These are phyloP conservation scores for Trachymyrmex cornetzi DNA, from an alignment of 1,140 invertebrate species.

Conservation along the genomic window DNA sequence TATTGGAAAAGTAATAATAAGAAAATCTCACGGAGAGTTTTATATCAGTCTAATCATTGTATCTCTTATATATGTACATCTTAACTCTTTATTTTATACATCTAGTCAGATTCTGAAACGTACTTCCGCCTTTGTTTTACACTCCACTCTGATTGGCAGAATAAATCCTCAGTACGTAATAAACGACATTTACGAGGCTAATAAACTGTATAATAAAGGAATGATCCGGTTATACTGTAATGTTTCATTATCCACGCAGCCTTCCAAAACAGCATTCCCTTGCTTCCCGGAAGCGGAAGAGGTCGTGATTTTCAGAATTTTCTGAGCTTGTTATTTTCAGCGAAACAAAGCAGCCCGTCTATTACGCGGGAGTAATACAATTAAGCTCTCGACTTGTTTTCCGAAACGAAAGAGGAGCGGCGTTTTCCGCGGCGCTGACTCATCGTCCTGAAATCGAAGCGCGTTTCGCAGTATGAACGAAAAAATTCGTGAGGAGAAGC, in stretches of 20 bases:
- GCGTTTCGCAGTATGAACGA: slow-evolving; percentile 34
- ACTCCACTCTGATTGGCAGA: slow-evolving; percentile 42
- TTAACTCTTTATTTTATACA: slow-evolving; percentile 26
- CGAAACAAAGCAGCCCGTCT: slow-evolving; percentile 54
- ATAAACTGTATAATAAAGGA: slow-evolving; percentile 64
- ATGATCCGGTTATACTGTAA: slow-evolving; percentile 61
- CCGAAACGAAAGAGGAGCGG: slow-evolving; percentile 38
- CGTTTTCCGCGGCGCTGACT: slow-evolving; percentile 35
- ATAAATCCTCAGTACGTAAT: slow-evolving; percentile 61
- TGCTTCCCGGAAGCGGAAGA: slow-evolving; percentile 36
- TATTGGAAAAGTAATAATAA: background rate
- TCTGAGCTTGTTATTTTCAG: slow-evolving; percentile 64
- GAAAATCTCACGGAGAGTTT: slow-evolving; percentile 3
- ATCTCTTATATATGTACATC: background rate
- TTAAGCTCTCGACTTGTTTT: slow-evolving; percentile 60
- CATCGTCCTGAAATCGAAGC: slow-evolving; percentile 38
- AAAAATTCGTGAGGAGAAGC: slow-evolving; percentile 47
- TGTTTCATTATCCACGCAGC: slow-evolving; percentile 58
- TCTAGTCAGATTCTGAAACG: background rate
- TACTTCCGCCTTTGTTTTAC: slow-evolving; percentile 16
- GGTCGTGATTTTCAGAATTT: slow-evolving; percentile 65
- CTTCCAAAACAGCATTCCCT: slow-evolving; percentile 24
- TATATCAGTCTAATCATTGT: background rate
- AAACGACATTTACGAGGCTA: slow-evolving; percentile 63
- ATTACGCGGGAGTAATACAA: slow-evolving; percentile 54